These are phyloP conservation scores for Machimus atricapillus DNA, from an alignment of 2,888 invertebrate species.

Conservation along the genomic window DNA sequence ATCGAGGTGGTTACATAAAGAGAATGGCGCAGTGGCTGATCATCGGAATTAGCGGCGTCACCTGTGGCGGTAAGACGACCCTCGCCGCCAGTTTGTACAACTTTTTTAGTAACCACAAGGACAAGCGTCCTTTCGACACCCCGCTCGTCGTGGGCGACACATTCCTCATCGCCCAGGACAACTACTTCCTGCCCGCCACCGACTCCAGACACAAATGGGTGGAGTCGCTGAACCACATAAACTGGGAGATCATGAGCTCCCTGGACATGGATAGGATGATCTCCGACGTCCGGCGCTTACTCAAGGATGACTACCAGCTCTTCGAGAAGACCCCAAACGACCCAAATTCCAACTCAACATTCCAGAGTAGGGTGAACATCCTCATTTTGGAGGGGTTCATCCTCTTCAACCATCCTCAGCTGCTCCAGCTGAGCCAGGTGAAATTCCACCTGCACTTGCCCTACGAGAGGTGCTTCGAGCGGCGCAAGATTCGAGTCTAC, in stretches of 20 bases:
- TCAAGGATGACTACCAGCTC: slow-evolving; percentile 51
- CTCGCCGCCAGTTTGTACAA: slow-evolving; percentile 67
- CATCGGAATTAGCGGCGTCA: slow-evolving; percentile 79
- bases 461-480: slow-evolving; percentile 70
- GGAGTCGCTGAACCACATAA: slow-evolving; percentile 72
- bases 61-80: slow-evolving; percentile 85
- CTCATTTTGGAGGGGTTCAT: slow-evolving; percentile 81
- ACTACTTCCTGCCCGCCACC: slow-evolving; percentile 74
- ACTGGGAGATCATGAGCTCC: slow-evolving; percentile 77
- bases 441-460: slow-evolving; percentile 78
- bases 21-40: slow-evolving; percentile 65
- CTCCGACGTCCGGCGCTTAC: slow-evolving; percentile 65
- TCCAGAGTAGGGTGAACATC: slow-evolving; percentile 62
- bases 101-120: slow-evolving; percentile 55
- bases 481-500: slow-evolving; percentile 73
- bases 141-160: slow-evolving; percentile 60
- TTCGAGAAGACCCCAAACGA: slow-evolving; percentile 28
- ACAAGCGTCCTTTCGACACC: slow-evolving; percentile 56
- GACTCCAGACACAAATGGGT: slow-evolving; percentile 72
- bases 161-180: slow-evolving; percentile 74
- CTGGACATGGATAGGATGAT: slow-evolving; percentile 78
- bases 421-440: slow-evolving; percentile 71
- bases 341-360: neutral
- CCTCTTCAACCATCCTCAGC: slow-evolving; percentile 73
- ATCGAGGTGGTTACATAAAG: slow-evolving; percentile 3